Base-by-base conservation (phyloP, 1,140 invertebrate genomes). In the Drosophila simulans region DNA sequence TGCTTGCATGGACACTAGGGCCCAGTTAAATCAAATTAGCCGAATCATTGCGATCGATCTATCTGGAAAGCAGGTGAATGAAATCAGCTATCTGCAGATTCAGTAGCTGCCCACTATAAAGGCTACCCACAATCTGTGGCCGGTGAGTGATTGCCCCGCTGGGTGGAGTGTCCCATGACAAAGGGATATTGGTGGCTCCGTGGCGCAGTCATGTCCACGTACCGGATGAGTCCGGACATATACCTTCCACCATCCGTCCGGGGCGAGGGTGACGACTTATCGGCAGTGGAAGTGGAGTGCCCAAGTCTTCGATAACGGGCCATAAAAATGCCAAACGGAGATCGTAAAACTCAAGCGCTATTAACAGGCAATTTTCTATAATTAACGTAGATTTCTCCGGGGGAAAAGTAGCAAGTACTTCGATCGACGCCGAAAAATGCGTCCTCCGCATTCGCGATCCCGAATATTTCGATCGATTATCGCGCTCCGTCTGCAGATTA, bases 351-450 rank as follows among this genome's bases (percentile, higher is more conserved):
- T 86, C 27, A 31, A 79, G 63, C 48, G 66, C 63, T 66, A 89
- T 88, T 88, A 88, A 83, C 64, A 69, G 49, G 83, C 79, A 70
- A 83, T 86, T 88, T 89, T 89, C 57, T 83, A 76, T 83, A 72
- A 86, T 86, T 88, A 86, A 65, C 78, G 83, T 62, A 85, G 82
- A 88, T 85, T 86, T 85, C 43, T 43, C 17, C n/a, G n/a, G 12
- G 52, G 40, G 51, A 31, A 55, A 66, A 39, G 27, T 59, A 31
- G 20, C 40, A 39, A 66, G 17, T 17, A 68, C 51, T 68, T 68
- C 22, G 27, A 71, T 60, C 22, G 66, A 74, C 25, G 52, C 43
- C 10, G 4, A 66, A 48, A 34, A 54, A 31, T 22, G 60, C 60
- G 35, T 64, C 42, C 43, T 31, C 10, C 35, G 1, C 25, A 17